These are phyloP conservation scores for Elachura formosa DNA, from an alignment of 2,113 vertebrate genomes.

Conservation along the genomic window DNA sequence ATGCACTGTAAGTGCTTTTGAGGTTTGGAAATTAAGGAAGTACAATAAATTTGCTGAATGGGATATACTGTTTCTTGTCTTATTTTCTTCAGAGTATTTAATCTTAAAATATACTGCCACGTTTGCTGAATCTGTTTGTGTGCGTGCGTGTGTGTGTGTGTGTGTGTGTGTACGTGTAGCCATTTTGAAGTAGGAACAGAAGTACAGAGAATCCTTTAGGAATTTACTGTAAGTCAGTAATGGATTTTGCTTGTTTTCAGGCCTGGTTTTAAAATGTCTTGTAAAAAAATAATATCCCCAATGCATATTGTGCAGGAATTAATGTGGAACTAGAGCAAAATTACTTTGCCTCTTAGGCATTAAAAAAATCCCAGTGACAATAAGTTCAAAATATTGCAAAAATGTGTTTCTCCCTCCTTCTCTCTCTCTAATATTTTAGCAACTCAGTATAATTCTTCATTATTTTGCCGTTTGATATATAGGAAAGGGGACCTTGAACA, in stretches of 20 bases:
- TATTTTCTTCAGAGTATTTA: constrained; percentile 7
- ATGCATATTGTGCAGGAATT: constrained; percentile 60
- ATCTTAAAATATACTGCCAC: constrained; percentile 43
- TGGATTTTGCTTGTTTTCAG: constrained; percentile 70
- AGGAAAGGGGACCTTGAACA: not conserved
- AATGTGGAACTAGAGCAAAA: constrained; percentile 62
- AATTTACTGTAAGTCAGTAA: constrained; percentile 66
- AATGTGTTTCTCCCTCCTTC: constrained; percentile 15
- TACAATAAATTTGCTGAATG: constrained; percentile 21
- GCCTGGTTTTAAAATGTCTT: constrained; percentile 56
- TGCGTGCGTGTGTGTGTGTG: not conserved
- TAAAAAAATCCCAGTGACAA: constrained; percentile 44
- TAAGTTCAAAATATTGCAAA: constrained; percentile 45
- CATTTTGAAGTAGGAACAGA: constrained; percentile 50
- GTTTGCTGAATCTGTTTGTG: constrained; percentile 13
- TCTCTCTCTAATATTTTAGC: constrained; percentile 15
- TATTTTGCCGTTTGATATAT: constrained; percentile 7
- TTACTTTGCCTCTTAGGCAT: constrained; percentile 46
- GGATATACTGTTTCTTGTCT: not conserved
- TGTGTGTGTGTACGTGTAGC: not conserved
- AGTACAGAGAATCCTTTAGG: constrained; percentile 59
- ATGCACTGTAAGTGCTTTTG: not conserved
- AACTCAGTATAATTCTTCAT: constrained; percentile 29
- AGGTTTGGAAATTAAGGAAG: constrained; percentile 16
- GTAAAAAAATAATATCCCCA: constrained; percentile 64